A percentile compares a stretch with the other conserved stretches of the same genome.
phyloP scores from a whole-genome alignment of 2,888 invertebrate genomes.

The Phengaris arion region DNA sequence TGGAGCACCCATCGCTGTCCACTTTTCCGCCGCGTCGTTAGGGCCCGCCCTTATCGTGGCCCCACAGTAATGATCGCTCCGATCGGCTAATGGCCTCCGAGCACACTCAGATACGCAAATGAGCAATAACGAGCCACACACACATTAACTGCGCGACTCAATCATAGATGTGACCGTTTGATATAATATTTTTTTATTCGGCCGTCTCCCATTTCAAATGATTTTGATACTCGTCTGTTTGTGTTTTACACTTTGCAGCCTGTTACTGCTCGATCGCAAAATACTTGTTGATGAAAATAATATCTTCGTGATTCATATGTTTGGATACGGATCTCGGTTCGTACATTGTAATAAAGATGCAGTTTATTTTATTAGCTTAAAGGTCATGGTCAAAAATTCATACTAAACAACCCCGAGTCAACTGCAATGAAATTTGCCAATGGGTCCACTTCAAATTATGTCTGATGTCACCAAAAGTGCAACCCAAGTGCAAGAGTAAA shows the following conservation, averaged over 20 bases:
- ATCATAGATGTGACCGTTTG: conserved; percentile 18
- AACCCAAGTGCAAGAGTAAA: too few relatives aligned
- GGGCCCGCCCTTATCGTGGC: conserved; percentile 69
- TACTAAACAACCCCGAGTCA: too few relatives aligned
- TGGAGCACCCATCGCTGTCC: conserved; percentile 59
- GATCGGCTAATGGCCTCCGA: conserved; percentile 77
- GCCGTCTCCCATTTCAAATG: conserved; percentile 3
- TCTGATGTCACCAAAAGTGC: too few relatives aligned
- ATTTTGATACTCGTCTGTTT: background rate
- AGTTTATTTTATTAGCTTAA: background rate
- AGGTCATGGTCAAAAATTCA: too few relatives aligned
- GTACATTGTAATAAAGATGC: background rate
- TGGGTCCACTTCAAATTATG: too few relatives aligned
- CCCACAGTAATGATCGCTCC: conserved; percentile 75
- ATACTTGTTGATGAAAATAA: conserved; percentile 11
- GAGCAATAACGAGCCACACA: conserved; percentile 64
- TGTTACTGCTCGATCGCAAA: background rate
- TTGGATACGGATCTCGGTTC: background rate
- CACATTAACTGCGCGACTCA: conserved; percentile 46
- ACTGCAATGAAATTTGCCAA: too few relatives aligned
- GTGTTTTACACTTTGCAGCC: background rate
- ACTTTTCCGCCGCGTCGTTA: conserved; percentile 65
- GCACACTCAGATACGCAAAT: conserved; percentile 78
- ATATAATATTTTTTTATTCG: conserved; percentile 24
- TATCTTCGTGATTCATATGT: conserved; percentile 19